These are phyloP conservation scores for Catharus bicknelli DNA, from an alignment of 2,113 vertebrate genomes.

Conservation along the genomic window DNA sequence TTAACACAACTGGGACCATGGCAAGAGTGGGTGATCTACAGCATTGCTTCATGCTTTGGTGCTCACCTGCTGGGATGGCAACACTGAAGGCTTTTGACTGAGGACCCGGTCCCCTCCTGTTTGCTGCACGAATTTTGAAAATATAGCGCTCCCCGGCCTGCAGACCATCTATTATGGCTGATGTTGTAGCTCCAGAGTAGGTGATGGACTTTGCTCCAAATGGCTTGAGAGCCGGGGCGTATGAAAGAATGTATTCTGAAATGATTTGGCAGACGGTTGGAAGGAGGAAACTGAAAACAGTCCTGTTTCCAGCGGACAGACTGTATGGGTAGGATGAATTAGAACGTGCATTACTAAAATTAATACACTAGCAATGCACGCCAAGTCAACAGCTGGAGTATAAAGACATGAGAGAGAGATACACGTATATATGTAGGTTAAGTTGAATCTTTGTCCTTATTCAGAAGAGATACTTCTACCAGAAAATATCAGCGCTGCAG, in stretches of 20 bases:
- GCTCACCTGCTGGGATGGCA: conserved; percentile 88
- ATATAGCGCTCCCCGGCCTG: conserved; percentile 93
- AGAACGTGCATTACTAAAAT: conserved; percentile 74
- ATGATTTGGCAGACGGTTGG: conserved; percentile 80
- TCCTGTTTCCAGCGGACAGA: conserved; percentile 74
- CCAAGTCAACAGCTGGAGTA: conserved; percentile 52
- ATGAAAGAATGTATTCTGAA: conserved; percentile 97
- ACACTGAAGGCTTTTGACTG: conserved; percentile 93
- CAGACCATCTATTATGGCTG: conserved; percentile 89
- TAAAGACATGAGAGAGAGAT: conserved; percentile 24
- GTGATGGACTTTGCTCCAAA: conserved; percentile 94
- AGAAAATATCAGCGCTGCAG: not conserved
- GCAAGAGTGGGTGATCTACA: not conserved
- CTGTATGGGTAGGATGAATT: conserved; percentile 74
- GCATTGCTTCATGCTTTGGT: not conserved
- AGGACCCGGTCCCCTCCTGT: conserved; percentile 92
- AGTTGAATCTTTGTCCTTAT: not conserved
- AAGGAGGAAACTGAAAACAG: conserved; percentile 77
- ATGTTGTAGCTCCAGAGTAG: conserved; percentile 83
- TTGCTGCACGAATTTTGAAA: conserved; percentile 95
- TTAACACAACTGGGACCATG: not conserved
- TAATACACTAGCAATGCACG: conserved; percentile 64
- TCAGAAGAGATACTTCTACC: not conserved
- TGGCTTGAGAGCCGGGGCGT: conserved; percentile 95
- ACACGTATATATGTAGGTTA: not conserved